phyloP scores from a whole-genome alignment of 2,113 vertebrate species.

The Maccullochella peelii region DNA sequence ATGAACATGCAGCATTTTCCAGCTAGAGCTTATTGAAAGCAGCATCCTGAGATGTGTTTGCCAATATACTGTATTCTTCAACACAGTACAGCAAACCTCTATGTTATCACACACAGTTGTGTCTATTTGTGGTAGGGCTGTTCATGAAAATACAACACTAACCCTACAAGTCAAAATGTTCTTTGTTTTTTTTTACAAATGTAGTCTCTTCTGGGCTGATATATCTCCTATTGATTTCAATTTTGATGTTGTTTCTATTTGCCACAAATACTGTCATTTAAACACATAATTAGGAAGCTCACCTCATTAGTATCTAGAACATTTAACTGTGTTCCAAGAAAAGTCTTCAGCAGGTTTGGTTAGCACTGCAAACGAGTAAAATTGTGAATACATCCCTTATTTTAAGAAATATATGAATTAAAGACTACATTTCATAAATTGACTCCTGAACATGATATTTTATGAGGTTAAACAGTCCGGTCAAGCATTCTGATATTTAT shows the following conservation, averaged over 20 bases:
- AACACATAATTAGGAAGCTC: background rate
- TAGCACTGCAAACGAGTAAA: background rate
- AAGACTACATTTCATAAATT: slow-evolving; percentile 6
- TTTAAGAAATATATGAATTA: background rate
- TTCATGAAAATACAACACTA: background rate
- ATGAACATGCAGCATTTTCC: slow-evolving; percentile 31
- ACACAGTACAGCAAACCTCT: background rate
- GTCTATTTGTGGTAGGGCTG: background rate
- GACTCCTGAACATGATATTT: slow-evolving; percentile 6
- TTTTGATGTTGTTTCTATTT: background rate
- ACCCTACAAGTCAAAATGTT: background rate
- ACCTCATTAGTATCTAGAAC: background rate
- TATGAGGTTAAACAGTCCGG: background rate
- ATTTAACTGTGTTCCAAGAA: background rate
- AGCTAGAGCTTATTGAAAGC: slow-evolving; percentile 59
- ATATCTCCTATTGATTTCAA: background rate
- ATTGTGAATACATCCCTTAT: background rate
- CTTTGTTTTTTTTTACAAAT: background rate
- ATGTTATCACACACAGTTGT: background rate
- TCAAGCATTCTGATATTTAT: background rate
- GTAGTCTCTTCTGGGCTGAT: background rate
- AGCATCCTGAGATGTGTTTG: slow-evolving; percentile 50
- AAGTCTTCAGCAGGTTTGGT: background rate
- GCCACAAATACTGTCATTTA: background rate
- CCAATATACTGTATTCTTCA: slow-evolving; percentile 45